These are phyloP conservation scores for Eupithecia exiguata DNA, from an alignment of 2,888 invertebrate species.

Conservation along the genomic window DNA sequence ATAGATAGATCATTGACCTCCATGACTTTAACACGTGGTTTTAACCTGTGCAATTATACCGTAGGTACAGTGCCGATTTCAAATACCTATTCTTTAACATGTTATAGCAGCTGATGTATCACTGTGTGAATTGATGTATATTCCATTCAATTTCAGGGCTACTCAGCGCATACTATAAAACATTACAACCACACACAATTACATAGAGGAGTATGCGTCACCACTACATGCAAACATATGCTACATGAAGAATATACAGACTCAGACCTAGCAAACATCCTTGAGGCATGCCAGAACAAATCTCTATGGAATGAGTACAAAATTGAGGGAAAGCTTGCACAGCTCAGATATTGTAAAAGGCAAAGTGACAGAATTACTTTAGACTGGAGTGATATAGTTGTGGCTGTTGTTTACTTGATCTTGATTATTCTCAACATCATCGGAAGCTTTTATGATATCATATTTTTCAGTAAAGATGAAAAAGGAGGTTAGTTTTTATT, in stretches of 20 bases:
- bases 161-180: conserved; percentile 65
- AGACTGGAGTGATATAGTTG: conserved; percentile 60
- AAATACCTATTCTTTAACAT: too few species aligned
- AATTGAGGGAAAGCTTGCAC: conserved; percentile 59
- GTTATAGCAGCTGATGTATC: background rate
- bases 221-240: conserved; percentile 59
- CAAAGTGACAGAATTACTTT: conserved; percentile 50
- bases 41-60: too few species aligned
- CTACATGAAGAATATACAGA: conserved; percentile 41
- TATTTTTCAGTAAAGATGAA: conserved; percentile 28
- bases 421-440: conserved; percentile 60
- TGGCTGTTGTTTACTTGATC: conserved; percentile 55
- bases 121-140: background rate
- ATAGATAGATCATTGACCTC: too few species aligned
- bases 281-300: conserved; percentile 70
- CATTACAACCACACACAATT: conserved; percentile 75
- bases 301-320: conserved; percentile 62
- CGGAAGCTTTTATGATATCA: conserved; percentile 67
- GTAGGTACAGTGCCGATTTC: too few species aligned
- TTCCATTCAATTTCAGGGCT: conserved; percentile 55
- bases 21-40: too few species aligned
- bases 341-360: conserved; percentile 64
- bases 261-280: conserved; percentile 53
- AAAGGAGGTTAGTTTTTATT: conserved; percentile 43
- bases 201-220: conserved; percentile 72